Evolutionary conservation across 2,888 invertebrate genomes (phyloP), one percentile per base, ranked within the genome.

Genomic region (Brassicogethes aeneus): DNA sequence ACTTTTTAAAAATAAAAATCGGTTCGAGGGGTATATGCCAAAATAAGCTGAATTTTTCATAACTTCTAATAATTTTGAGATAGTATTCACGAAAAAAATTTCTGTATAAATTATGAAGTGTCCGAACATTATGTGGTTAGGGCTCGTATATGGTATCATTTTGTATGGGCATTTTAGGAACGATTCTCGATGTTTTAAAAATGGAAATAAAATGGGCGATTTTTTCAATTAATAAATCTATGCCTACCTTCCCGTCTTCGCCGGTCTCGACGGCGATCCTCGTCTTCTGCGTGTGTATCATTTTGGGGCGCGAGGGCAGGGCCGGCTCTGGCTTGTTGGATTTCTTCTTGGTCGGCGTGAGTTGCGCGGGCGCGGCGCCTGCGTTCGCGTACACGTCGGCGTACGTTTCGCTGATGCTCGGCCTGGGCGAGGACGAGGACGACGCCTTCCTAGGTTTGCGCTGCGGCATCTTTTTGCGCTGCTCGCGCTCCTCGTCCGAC

Each of bases 271-370:
- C 70, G 0, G 75, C 66, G 2, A 74, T 71, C 23, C 74, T 65
- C 36, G 75, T 73, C 53, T 79, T 81, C 58, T 82, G 80, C 0
- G 85, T 85, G 60, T 85, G 85, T 52, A 85, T 85, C 85, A 85
- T 85, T 57, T 80, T 80, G 2, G 84, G 83, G 17, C 83, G 71
- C 1, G 76, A 70, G 3, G 72, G 70, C 40, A 43, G 46, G 51
- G 54, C 44, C 29, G 35, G 44, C 40, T 57, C 52, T 3, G 17
- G 51, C 57, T 56, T 66, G 64, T 69, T 69, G 31, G 65, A 59
- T 32, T 57, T 59, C 41, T 57, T 45, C 15, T 47, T 32, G 12
- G 50, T 41, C 5, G 48, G 13, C 30, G 48, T 51, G 37, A 46
- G 43, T 3, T 46, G 48, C 13, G 53, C 50, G 29, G 62, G 51